A percentile compares a stretch with the other conserved stretches of the same genome.
phyloP scores from a whole-genome alignment of 2,797 vertebrate genomes.

The Graptemys geographica region DNA sequence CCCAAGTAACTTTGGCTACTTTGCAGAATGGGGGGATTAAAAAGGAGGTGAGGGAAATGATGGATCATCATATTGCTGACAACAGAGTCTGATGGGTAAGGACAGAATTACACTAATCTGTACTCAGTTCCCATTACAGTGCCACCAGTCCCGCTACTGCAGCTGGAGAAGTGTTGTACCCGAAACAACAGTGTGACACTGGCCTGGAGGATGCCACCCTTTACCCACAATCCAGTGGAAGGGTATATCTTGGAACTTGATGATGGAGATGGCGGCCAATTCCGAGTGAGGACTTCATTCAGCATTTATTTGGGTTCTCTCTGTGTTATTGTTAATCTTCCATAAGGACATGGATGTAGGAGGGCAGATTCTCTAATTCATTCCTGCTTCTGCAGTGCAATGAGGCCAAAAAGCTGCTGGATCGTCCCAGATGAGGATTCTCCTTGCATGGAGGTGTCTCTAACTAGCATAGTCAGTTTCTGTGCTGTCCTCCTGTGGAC shows the following conservation, averaged over 20 bases:
- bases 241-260: constrained; percentile 98
- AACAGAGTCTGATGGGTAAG: constrained; percentile 25
- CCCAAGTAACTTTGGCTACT: background rate
- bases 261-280: constrained; percentile 95
- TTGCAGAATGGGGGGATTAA: rapidly evolving
- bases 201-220: constrained; percentile 92
- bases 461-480: background rate
- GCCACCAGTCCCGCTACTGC: constrained; percentile 91
- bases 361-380: background rate
- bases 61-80: rapidly evolving
- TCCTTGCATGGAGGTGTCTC: background rate
- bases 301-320: constrained; percentile 54
- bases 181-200: constrained; percentile 96
- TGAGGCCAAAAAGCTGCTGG: background rate
- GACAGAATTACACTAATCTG: constrained; percentile 73
- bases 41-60: background rate
- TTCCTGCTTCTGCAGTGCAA: background rate
- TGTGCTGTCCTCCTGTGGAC: background rate
- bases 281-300: constrained; percentile 88
- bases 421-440: background rate
- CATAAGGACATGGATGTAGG: background rate
- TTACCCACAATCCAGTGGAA: constrained; percentile 87
- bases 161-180: constrained; percentile 97
- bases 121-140: constrained; percentile 84
- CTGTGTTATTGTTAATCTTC: constrained; percentile 15